Evolutionary conservation across 2,888 invertebrate genomes (phyloP), one percentile per base, ranked within the genome.

Genomic region (Trachelus stipa): DNA sequence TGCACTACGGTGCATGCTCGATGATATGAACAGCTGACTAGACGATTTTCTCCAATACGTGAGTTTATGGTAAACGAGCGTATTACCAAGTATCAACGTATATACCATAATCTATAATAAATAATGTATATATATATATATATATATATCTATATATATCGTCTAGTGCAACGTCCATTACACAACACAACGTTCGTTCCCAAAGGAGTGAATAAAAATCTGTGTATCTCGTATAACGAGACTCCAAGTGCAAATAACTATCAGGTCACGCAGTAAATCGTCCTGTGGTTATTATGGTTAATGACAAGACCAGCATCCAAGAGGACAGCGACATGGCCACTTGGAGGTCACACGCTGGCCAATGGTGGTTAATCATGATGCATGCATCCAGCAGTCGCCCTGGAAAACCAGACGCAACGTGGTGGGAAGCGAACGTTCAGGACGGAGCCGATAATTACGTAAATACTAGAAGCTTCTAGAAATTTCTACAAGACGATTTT

Each of bases 401-500:
- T 56, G 23, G 9, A 56, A 56, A 56, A 9, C 56, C 56, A 23
- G 56, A 9, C 56, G 9, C 9, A 56, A 56, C 56, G 23, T 3
- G 56, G 23, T 56, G 2, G 9, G 9, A 56, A 56, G 23, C 23
- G 9, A 56, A 56, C 23, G 23, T 56, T 23, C 83, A 83, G 34
- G 73, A 74, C 37, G 77, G 75, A 75, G 74, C 81, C 81, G 81
- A 85, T 85, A 85, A 85, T 85, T 85, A 84, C 83, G 81, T 82
- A 81, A 85, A 85, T 85, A 84, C 83, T 77, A 75, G 78, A 69
- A 23, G 56, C 56, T 56, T 23, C 40, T 2, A 1, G 6, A 56
- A 56, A 23, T 9, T 23, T 56, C 23, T 56, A 23, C 2, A 56
- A 56, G 56, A 9, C 40, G 40, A 56, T 23, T 56, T 56, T 56